Percentiles rank a stretch among this genome's conserved stretches.
Evolutionary conservation across 1,140 invertebrate genomes (phyloP).

Genomic region (Papilio aristodemus): DNA sequence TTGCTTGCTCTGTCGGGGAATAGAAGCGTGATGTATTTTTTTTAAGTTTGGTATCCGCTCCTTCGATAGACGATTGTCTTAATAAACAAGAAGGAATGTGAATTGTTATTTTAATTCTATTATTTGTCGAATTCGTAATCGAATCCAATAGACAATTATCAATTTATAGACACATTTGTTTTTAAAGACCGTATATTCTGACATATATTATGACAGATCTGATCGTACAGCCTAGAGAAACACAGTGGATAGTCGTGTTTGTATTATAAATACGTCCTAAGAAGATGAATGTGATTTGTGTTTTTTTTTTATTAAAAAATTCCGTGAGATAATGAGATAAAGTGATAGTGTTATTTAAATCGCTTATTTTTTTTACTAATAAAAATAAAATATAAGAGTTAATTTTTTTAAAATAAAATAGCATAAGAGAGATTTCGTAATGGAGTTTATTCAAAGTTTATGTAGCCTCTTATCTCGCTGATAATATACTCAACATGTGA

Average conservation of each 20-base stretch:
- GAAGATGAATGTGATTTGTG: background rate
- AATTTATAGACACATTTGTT: background rate
- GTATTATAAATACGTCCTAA: background rate
- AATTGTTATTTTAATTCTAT: conserved; percentile 1
- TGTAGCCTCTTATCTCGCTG: conserved; percentile 1
- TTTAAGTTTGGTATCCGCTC: no score
- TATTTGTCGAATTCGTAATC: conserved; percentile 7
- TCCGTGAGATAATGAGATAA: no score
- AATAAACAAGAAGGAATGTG: background rate
- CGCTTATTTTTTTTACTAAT: no score
- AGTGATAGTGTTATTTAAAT: no score
- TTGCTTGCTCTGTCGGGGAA: no score
- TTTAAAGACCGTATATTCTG: background rate
- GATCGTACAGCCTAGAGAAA: background rate
- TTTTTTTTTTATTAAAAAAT: no score
- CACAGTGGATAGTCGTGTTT: background rate
- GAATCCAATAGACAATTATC: background rate
- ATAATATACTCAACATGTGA: conserved; percentile 22
- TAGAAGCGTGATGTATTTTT: no score
- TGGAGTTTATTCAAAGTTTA: conserved; percentile 7
- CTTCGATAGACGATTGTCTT: no score
- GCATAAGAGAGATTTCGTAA: background rate
- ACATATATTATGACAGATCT: background rate
- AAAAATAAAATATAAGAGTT: no score
- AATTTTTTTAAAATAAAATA: background rate